A percentile compares a stretch with the other conserved stretches of the same genome.
These are phyloP conservation scores for Solenopsis fugax DNA, from an alignment of 1,140 invertebrate species.

Conservation along the genomic window DNA sequence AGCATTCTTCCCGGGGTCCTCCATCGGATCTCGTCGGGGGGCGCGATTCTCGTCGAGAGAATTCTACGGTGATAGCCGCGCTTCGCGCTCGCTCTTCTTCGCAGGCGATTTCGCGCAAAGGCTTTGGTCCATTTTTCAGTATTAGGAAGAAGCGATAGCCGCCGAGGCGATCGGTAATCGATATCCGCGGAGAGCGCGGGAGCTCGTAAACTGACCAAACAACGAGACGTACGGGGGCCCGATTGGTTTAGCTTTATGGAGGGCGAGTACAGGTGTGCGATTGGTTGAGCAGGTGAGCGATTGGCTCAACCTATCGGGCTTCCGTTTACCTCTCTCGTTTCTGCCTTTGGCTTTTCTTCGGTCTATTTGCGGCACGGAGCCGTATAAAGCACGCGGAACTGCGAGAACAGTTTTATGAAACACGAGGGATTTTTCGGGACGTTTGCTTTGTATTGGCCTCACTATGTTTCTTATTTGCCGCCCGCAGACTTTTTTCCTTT, in stretches of 20 bases:
- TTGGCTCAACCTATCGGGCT: slow-evolving; percentile 62
- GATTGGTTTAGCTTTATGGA: slow-evolving; percentile 68
- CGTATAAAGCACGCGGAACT: slow-evolving; percentile 40
- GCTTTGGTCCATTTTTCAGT: slow-evolving; percentile 71
- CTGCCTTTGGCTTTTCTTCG: slow-evolving; percentile 48
- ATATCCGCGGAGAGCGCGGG: slow-evolving; percentile 68
- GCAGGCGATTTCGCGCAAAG: slow-evolving; percentile 58
- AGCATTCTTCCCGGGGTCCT: slow-evolving; percentile 56
- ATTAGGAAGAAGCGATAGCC: slow-evolving; percentile 69
- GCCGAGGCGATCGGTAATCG: slow-evolving; percentile 72
- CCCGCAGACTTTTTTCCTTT: background rate
- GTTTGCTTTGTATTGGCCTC: slow-evolving; percentile 42
- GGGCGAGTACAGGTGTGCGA: slow-evolving; percentile 68
- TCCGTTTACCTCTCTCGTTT: slow-evolving; percentile 35
- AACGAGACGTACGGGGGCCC: slow-evolving; percentile 68
- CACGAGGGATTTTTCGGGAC: slow-evolving; percentile 42
- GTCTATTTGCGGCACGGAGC: slow-evolving; percentile 38
- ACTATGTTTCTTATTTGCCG: slow-evolving; percentile 14
- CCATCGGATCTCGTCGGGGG: slow-evolving; percentile 39
- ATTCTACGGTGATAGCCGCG: slow-evolving; percentile 43
- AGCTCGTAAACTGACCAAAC: slow-evolving; percentile 75
- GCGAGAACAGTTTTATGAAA: slow-evolving; percentile 57
- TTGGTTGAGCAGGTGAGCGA: slow-evolving; percentile 72
- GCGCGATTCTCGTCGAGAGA: slow-evolving; percentile 26
- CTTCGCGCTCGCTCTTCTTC: slow-evolving; percentile 55